A percentile compares a stretch with the other conserved stretches of the same genome.
Conservation (phyloP, 2,888 invertebrate species). For the Octodonta nipae region DNA sequence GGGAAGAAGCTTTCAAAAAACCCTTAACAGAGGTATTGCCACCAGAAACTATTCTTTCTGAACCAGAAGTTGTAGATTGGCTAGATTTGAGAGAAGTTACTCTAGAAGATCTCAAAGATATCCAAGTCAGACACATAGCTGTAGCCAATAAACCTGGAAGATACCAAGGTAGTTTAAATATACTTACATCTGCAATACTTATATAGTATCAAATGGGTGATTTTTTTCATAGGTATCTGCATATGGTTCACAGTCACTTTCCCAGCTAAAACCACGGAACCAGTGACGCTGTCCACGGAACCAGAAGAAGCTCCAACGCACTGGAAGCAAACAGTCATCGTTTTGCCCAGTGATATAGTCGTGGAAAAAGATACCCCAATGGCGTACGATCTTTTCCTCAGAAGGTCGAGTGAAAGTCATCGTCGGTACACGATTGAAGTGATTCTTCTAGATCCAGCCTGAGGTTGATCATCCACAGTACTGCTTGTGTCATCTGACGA, state of each 20-base stretch:
- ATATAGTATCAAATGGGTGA: constrained; percentile 25
- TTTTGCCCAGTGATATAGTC: constrained; percentile 52
- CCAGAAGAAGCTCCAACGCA: constrained; percentile 47
- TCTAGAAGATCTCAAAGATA: constrained; percentile 44
- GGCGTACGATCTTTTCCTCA: constrained; percentile 53
- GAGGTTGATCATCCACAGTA: constrained; percentile 61
- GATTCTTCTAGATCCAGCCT: constrained; percentile 53
- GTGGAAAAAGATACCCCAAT: constrained; percentile 51
- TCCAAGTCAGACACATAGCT: constrained; percentile 48
- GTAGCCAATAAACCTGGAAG: constrained; percentile 45
- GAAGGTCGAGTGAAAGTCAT: constrained; percentile 36
- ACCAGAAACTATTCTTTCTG: constrained; percentile 47
- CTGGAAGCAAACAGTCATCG: constrained; percentile 64
- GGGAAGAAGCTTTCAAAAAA: constrained; percentile 46
- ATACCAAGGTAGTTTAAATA: constrained; percentile 68
- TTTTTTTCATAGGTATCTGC: constrained; percentile 44
- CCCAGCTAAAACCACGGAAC: constrained; percentile 18
- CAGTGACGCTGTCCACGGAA: constrained; percentile 42
- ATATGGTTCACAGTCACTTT: constrained; percentile 72
- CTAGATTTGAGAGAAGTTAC: constrained; percentile 53
- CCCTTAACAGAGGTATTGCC: constrained; percentile 51
- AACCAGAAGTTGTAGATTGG: constrained; percentile 51
- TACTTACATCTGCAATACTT: constrained; percentile 58
- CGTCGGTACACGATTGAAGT: constrained; percentile 58
- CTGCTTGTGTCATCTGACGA: constrained; percentile 63